These are phyloP conservation scores for Petromus typicus DNA, from an alignment of 2,113 vertebrate genomes.

Conservation along the genomic window DNA sequence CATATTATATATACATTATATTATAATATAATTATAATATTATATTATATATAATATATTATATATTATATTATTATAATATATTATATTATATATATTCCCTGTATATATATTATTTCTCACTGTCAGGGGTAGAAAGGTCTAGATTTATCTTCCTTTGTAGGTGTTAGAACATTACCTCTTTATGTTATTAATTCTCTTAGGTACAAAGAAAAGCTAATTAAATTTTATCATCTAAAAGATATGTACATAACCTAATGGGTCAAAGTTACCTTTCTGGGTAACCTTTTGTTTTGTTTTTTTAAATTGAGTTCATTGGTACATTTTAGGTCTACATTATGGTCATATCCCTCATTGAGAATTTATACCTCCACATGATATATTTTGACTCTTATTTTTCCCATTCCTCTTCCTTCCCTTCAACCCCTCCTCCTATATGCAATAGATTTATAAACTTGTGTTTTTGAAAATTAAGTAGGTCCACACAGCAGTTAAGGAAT, in stretches of 20 bases:
- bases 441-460: not conserved
- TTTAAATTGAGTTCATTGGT: too few species aligned
- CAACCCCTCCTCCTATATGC: too few species aligned
- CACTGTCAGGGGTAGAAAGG: not conserved
- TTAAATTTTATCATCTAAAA: slow-evolving; percentile 24
- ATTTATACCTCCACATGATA: too few species aligned
- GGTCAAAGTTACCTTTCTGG: slow-evolving; percentile 27
- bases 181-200: not conserved
- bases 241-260: not conserved
- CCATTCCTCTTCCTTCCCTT: too few species aligned
- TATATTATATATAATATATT: too few species aligned
- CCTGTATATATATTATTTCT: slow-evolving; percentile 15
- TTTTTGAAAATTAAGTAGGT: slow-evolving; percentile 8
- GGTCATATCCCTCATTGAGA: too few species aligned
- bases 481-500: not conserved
- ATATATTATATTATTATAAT: too few species aligned
- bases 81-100: too few species aligned
- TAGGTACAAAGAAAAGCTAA: slow-evolving; percentile 32
- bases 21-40: too few species aligned
- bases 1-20: too few species aligned
- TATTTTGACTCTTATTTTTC: too few species aligned
- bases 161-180: slow-evolving; percentile 18
- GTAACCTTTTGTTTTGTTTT: not conserved
- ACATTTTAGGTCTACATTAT: too few species aligned
- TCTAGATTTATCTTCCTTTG: slow-evolving; percentile 30